These are phyloP conservation scores for Pteruthius melanotis DNA, from an alignment of 2,113 vertebrate species.

Conservation along the genomic window DNA sequence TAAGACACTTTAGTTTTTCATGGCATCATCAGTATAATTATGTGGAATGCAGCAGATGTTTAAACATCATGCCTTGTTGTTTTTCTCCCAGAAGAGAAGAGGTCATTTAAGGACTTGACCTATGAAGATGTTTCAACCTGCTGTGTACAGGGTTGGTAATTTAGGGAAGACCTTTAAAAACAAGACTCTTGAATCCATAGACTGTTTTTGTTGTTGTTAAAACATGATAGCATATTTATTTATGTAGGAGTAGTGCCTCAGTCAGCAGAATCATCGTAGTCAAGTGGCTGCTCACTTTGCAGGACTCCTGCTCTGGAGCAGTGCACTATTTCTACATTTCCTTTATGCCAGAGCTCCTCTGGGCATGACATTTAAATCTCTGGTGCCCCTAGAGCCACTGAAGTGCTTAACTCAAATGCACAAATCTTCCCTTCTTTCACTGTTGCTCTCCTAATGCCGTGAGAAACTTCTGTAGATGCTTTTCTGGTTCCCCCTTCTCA, in stretches of 20 bases:
- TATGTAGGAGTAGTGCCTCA: background rate
- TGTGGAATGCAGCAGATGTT: background rate
- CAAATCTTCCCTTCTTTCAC: background rate
- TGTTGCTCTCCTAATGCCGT: background rate
- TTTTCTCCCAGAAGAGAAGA: background rate
- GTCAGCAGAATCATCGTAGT: background rate
- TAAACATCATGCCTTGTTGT: background rate
- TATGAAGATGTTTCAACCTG: background rate
- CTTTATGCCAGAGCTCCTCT: background rate
- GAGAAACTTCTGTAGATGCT: background rate
- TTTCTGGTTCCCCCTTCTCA: background rate
- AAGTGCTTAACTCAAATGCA: background rate
- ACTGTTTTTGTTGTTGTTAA: background rate
- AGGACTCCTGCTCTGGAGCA: background rate
- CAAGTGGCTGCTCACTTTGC: background rate
- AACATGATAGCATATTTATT: background rate
- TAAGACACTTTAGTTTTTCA: background rate
- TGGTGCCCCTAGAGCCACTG: background rate
- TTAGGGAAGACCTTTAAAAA: background rate
- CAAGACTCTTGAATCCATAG: background rate
- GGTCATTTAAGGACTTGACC: background rate
- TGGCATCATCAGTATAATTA: slow-evolving; percentile 1
- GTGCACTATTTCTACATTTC: background rate
- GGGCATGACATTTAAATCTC: background rate
- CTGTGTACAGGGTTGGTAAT: background rate